Evolutionary conservation across 2,888 invertebrate genomes (phyloP), one percentile per base, ranked within the genome.

Genomic region (Caradrina clavipalpis): DNA sequence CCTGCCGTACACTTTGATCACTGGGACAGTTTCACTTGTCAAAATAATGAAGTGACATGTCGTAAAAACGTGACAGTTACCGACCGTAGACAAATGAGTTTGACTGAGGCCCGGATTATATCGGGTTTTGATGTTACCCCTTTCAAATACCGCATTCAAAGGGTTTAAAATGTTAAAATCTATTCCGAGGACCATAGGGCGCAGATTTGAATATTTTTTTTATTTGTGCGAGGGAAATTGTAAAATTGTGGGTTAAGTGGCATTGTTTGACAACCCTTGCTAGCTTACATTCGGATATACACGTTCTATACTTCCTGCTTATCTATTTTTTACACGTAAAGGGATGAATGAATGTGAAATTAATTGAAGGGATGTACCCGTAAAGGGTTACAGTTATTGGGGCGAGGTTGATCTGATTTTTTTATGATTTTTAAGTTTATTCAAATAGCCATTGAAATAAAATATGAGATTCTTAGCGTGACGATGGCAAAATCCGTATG

Each of bases 331-430:
- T 91, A 83, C 83, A 76, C 76, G 81, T 76, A 85, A 87, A 89
- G 92, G 91, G 91, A 90, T 88, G 87, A 85, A 92, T 94, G 91
- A 94, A 95, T 94, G 91, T 90, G 90, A 91, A 92, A 93, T 94
- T 94, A 94, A 94, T 94, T 94, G 92, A 89, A 93, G 94, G 93
- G 92, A 89, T 86, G 85, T 89, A 84, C 84, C 65, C 71, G 72
- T 78, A 84, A 89, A 91, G 92, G 92, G 91, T 90, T 86, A 81
- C 82, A 80, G 85, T 87, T 87, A 87, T 86, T 88, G 87, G 89
- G 89, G 90, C 84, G 83, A 87, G 85, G 22, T 62, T 69, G 62
- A 72, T 78, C 69, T 21, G 61, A 56, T 76, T 78, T 76, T 70
- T 66, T 86, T 84, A 87, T 55, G 10, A 53, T 57, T 45, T 45